Base-by-base conservation (phyloP, 2,113 vertebrate genomes). In the Ptychochromis oligacanthus region DNA sequence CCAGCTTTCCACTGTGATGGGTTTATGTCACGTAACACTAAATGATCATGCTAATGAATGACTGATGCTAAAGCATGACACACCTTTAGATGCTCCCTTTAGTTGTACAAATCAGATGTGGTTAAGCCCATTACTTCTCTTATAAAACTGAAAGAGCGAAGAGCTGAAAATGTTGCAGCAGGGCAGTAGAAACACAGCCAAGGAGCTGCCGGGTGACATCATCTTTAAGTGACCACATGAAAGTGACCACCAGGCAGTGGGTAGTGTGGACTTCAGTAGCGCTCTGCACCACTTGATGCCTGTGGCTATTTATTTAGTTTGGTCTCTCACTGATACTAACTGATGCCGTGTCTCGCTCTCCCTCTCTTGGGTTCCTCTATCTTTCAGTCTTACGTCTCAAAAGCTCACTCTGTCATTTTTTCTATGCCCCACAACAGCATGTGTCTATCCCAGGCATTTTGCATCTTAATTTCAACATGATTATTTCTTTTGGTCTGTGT, bases 171-270 rank as follows among this genome's bases (percentile, higher is more conserved):
- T 54, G 55, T 10, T 62, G 83, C 81, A 72, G 83, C 75, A 55
- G 75, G 55, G 58, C 78, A 58, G 82, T 15, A 57, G 77, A 70
- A 31, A 46, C 11, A 12, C 78, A 77, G 85, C 80, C 72, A 36
- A 81, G 85, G 75, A 84, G 92, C 55, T 28, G 80, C 87, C 56
- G 14, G 24, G 64, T 93, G 93, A 94, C 92, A 93, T 93, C 92
- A 93, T 84, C 81, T 43, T 62, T 61, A 54, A 84, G 85, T 83
- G 92, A 88, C 92, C 93, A 93, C 93, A 91, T 93, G 86, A 93
- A 91, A 92, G 87, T 70, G 65, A 60, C 83, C 85, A 74, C 62
- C 64, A 82, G 84, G 88, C 87, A 20, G 87, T 87, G 91, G 92
- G 91, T 88, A 90, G 91, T 0, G 77, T 34, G 82, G 93, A 87